phyloP scores from a whole-genome alignment of 2,797 vertebrate genomes.

The Coregonus ussuriensis region DNA sequence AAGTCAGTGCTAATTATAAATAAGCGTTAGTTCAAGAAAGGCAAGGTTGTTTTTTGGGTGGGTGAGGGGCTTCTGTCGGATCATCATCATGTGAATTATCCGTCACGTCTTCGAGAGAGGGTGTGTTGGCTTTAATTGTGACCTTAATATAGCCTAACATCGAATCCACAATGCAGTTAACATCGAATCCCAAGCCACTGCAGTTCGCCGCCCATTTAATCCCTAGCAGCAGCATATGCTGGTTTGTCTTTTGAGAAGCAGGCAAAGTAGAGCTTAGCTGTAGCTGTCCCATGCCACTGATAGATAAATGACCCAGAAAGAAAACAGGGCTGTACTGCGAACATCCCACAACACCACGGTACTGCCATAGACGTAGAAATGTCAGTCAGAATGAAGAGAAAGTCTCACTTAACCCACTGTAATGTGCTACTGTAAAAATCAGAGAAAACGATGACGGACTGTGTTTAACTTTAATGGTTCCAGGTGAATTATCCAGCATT shows the following conservation, averaged over 20 bases:
- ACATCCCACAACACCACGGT: neutral
- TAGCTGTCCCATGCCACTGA: slow-evolving; percentile 36
- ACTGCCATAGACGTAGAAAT: neutral
- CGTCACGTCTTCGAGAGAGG: neutral
- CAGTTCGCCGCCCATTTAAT: neutral
- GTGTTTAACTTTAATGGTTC: neutral
- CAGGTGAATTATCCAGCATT: slow-evolving; percentile 26
- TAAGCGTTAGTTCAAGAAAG: too few species aligned
- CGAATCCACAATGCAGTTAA: neutral
- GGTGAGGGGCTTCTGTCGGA: neutral
- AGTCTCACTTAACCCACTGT: neutral
- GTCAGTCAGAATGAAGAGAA: slow-evolving; percentile 18
- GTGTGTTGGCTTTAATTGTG: neutral
- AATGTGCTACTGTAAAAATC: neutral
- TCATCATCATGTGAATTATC: neutral
- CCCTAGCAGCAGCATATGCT: slow-evolving; percentile 60
- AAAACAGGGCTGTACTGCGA: slow-evolving; percentile 2
- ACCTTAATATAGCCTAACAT: neutral
- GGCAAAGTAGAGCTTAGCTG: slow-evolving; percentile 51
- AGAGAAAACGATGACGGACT: neutral
- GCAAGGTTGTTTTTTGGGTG: too few species aligned
- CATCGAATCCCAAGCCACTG: neutral
- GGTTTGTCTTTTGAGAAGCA: slow-evolving; percentile 61
- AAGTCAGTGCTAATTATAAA: too few species aligned
- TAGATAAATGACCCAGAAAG: slow-evolving; percentile 53